Evolutionary conservation across 2,797 vertebrate species (phyloP), one percentile per base, ranked within the genome.

Genomic region (Nannoperca obscura): DNA sequence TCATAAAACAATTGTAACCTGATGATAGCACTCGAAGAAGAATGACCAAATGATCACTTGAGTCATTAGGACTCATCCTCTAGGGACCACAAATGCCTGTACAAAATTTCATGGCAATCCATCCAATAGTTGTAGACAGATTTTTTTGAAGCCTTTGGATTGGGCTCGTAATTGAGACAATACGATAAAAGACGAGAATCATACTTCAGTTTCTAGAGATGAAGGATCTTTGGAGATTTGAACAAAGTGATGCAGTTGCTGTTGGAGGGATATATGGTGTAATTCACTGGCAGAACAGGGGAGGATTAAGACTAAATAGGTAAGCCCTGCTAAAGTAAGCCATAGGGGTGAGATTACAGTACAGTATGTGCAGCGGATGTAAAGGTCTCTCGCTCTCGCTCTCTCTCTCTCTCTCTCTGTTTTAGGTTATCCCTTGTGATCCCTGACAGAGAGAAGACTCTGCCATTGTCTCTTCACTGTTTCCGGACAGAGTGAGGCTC

Each of bases 381-480:
- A 74, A 86, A 86, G 52, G 2, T 57, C 61, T 82, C 44, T 71
- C 30, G 83, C 36, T 38, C 36, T 32, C 32, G 69, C 30, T 84
- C 36, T 38, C 36, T 32, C 32, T 32, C 47, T 81, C 57, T 86
- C 47, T 81, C 58, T 75, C 22, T 84, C 59, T 77, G 67, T 86
- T 76, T 78, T 81, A 91, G 91, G 77, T 82, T 88, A 72, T 71
- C 62, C 70, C 71, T 80, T 79, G 88, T 71, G 84, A 86, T 78
- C 72, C 62, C 65, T 76, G 76, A 80, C 78, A 80, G 76, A 72
- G 81, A 1, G 32, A 77, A 73, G 67, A 90, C 87, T 91, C 58
- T 3, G 69, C 85, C 83, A 86, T 92, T 94, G 91, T 92, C 80
- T 84, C 67, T 58, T 75, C 65, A 6, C 71, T 57, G 49, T 83